phyloP scores from a whole-genome alignment of 2,888 invertebrate genomes.

The Netelia virgata region DNA sequence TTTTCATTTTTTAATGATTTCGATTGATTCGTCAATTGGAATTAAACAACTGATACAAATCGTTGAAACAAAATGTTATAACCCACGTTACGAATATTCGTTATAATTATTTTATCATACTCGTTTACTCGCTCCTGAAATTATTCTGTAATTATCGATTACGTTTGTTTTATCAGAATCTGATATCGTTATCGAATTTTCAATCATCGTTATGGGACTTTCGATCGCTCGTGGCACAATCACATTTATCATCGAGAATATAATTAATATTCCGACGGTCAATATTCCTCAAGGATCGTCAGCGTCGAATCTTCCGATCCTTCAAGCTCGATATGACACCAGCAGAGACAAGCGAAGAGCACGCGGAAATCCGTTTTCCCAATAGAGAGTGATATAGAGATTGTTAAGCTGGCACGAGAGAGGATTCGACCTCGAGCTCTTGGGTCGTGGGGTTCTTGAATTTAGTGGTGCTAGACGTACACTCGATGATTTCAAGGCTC shows the following conservation, averaged over 20 bases:
- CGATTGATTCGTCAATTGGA: too few species aligned
- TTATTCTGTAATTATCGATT: too few species aligned
- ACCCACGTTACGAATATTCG: too few species aligned
- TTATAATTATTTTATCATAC: too few species aligned
- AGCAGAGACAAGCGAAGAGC: not conserved
- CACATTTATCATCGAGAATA: not conserved
- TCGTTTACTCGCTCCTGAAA: too few species aligned
- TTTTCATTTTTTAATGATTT: too few species aligned
- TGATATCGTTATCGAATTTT: too few species aligned
- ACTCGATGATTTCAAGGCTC: conserved; percentile 51
- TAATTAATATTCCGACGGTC: not conserved
- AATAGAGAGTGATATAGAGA: conserved; percentile 40
- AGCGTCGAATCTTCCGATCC: not conserved
- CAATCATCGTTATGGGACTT: too few species aligned
- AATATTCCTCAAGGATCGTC: not conserved
- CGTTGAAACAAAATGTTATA: not conserved
- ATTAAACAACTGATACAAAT: not conserved
- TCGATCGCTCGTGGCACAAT: not conserved
- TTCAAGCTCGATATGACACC: not conserved
- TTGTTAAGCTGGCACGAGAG: conserved; percentile 41
- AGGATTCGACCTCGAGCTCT: conserved; percentile 61
- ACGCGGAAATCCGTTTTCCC: conserved; percentile 16
- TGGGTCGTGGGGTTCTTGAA: conserved; percentile 20
- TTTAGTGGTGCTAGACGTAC: conserved; percentile 24
- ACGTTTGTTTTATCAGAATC: too few species aligned